A percentile compares a stretch with the other conserved stretches of the same genome.
Evolutionary conservation across 2,797 vertebrate genomes (phyloP).

Genomic region (Aulostomus chinensis): DNA sequence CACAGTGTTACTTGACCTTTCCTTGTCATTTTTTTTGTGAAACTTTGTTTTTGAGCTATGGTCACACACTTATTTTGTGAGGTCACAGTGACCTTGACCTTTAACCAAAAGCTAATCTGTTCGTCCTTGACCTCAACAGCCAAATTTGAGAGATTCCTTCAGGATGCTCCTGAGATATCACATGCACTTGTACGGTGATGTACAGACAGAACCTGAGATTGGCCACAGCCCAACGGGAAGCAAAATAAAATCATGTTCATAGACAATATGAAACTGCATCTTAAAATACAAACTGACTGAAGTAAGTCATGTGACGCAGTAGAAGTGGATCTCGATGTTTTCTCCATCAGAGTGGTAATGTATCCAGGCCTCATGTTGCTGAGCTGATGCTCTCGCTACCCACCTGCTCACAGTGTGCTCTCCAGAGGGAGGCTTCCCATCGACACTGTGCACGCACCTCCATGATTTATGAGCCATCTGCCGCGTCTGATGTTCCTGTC

Average conservation of each 20-base stretch:
- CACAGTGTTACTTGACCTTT: too few relatives aligned
- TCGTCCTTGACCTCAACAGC: too few relatives aligned
- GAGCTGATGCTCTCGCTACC: conserved; percentile 55
- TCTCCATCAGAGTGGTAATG: conserved; percentile 29
- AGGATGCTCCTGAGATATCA: too few relatives aligned
- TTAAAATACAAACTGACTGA: conserved; percentile 5
- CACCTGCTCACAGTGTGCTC: conserved; percentile 65
- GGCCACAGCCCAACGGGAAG: too few relatives aligned
- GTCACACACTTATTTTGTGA: too few relatives aligned
- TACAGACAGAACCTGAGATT: too few relatives aligned
- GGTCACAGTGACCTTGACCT: too few relatives aligned
- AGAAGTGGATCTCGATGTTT: conserved; percentile 19
- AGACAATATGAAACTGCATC: conserved; percentile 3
- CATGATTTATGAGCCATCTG: conserved; percentile 87
- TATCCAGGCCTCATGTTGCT: conserved; percentile 49
- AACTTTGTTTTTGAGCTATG: too few relatives aligned
- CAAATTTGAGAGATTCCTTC: too few relatives aligned
- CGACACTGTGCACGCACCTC: conserved; percentile 67
- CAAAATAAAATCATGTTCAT: not conserved
- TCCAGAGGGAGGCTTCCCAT: conserved; percentile 74
- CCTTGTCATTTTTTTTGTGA: too few relatives aligned
- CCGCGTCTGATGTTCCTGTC: conserved; percentile 79
- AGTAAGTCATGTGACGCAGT: conserved; percentile 6
- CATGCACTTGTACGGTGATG: too few relatives aligned
- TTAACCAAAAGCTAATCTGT: too few relatives aligned